Percentiles rank a stretch among this genome's conserved stretches.
Evolutionary conservation across 2,113 vertebrate genomes (phyloP).

Genomic region (Irena cyanogastra): DNA sequence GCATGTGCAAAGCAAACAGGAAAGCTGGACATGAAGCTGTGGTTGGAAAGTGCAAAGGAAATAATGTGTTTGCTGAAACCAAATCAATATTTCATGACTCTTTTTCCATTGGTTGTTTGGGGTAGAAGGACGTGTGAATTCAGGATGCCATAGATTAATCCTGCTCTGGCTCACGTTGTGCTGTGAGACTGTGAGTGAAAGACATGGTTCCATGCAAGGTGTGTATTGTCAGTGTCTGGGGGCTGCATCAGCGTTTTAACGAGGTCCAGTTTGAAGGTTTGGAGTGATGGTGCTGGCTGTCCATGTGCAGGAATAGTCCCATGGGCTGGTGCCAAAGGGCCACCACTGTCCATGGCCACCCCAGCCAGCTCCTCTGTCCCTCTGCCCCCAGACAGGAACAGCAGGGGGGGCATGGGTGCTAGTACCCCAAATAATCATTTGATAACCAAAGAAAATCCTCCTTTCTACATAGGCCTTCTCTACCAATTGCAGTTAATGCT

Average conservation of each 20-base stretch:
- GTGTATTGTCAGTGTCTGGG: background rate
- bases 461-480: background rate
- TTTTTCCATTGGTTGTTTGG: background rate
- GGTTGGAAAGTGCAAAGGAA: background rate
- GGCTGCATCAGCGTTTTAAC: background rate
- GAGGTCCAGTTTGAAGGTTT: background rate
- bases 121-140: background rate
- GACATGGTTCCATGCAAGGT: rapidly evolving
- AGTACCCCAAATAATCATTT: background rate
- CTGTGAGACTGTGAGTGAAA: background rate
- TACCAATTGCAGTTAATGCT: background rate
- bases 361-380: background rate
- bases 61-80: background rate
- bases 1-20: background rate
- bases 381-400: background rate
- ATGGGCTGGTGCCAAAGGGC: background rate
- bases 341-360: background rate
- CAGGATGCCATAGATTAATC: background rate
- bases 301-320: background rate
- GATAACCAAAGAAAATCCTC: background rate
- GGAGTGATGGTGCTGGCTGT: background rate
- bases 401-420: too few relatives aligned
- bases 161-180: background rate
- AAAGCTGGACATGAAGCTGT: background rate
- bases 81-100: background rate